These are phyloP conservation scores for Poecilia picta DNA, from an alignment of 2,797 vertebrate genomes.

Conservation along the genomic window DNA sequence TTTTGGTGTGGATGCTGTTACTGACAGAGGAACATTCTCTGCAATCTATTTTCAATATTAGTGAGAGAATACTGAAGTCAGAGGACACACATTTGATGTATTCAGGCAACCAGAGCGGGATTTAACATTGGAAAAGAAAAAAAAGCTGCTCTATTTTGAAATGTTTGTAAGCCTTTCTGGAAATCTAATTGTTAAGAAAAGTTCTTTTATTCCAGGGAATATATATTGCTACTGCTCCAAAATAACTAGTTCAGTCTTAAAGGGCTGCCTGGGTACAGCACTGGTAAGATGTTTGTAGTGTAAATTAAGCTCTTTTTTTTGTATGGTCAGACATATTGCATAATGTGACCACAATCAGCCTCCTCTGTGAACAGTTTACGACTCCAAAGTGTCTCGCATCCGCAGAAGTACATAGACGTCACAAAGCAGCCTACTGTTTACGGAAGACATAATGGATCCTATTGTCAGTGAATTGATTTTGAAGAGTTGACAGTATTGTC, in stretches of 20 bases:
- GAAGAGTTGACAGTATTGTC: no score
- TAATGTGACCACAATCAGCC: no score
- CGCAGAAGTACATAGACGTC: no score
- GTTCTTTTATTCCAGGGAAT: background rate
- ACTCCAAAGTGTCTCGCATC: no score
- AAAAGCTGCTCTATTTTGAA: no score
- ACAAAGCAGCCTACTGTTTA: no score
- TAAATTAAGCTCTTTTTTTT: background rate
- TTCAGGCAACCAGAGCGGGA: background rate
- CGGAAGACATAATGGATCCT: no score
- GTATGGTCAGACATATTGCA: no score
- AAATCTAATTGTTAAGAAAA: background rate
- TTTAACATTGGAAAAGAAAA: no score
- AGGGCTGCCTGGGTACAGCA: background rate
- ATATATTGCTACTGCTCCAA: background rate
- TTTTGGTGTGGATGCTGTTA: background rate
- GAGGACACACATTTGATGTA: background rate
- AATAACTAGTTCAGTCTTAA: background rate
- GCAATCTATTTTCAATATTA: background rate
- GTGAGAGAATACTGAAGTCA: background rate
- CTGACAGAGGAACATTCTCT: background rate
- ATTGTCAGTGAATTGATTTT: no score
- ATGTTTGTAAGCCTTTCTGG: background rate
- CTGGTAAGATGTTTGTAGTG: background rate
- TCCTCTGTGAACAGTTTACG: no score